These are phyloP conservation scores for Coelopa frigida DNA, from an alignment of 1,140 invertebrate species.

Conservation along the genomic window DNA sequence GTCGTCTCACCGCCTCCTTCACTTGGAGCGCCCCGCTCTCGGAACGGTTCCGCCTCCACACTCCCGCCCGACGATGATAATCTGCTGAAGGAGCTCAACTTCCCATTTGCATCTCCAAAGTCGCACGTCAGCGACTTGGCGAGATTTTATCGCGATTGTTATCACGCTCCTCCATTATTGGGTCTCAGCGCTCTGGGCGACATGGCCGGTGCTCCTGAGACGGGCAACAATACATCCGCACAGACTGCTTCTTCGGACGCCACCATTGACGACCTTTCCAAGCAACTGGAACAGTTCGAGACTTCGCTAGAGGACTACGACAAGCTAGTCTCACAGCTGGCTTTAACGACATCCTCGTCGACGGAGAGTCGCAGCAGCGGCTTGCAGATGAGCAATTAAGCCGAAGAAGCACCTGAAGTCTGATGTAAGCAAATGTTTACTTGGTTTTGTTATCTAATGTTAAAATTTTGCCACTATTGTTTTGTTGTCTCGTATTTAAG, in stretches of 20 bases:
- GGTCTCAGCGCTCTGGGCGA: constrained; percentile 46
- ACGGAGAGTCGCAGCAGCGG: constrained; percentile 40
- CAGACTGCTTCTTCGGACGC: constrained; percentile 40
- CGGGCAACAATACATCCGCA: constrained; percentile 11
- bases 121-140: constrained; percentile 57
- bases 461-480: too few species aligned
- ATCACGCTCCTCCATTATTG: constrained; percentile 63
- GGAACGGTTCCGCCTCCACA: constrained; percentile 9
- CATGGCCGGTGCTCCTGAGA: constrained; percentile 45
- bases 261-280: constrained; percentile 60
- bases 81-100: constrained; percentile 43
- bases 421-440: constrained; percentile 2
- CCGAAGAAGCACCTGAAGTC: constrained; percentile 1
- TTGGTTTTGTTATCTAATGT: too few species aligned
- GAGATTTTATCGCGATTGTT: constrained; percentile 71
- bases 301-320: constrained; percentile 66
- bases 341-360: constrained; percentile 42
- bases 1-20: constrained; percentile 23
- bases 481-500: too few species aligned
- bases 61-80: constrained; percentile 33
- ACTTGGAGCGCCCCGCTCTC: constrained; percentile 19
- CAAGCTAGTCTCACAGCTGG: constrained; percentile 59
- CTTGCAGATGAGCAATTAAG: constrained; percentile 39
- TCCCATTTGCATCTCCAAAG: constrained; percentile 52
- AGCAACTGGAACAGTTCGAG: constrained; percentile 68